Conservation (phyloP, 1,140 invertebrate genomes). For the Nilaparvata lugens region DNA sequence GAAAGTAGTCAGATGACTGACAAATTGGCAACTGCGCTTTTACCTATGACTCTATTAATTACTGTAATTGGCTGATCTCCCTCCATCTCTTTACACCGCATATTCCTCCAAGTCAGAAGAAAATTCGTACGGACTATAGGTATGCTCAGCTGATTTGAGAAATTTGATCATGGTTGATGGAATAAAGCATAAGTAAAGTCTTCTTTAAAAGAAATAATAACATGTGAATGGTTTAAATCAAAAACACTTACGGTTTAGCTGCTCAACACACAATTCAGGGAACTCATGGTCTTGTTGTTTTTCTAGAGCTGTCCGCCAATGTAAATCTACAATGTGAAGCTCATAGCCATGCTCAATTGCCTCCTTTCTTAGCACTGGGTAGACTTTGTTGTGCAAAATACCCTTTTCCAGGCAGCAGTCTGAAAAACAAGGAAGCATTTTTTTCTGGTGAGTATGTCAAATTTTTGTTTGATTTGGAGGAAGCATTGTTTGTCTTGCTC, state of each 20-base stretch:
- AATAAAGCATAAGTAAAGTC: neutral
- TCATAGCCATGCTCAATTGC: constrained; percentile 53
- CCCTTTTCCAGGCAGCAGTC: constrained; percentile 57
- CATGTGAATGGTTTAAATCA: neutral
- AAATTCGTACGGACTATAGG: too few species aligned
- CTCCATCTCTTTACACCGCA: too few species aligned
- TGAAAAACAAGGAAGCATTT: constrained; percentile 34
- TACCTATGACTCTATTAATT: too few species aligned
- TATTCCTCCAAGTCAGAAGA: too few species aligned
- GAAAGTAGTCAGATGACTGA: too few species aligned
- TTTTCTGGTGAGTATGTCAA: too few species aligned
- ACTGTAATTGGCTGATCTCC: too few species aligned
- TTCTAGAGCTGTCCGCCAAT: constrained; percentile 56
- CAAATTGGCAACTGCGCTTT: too few species aligned
- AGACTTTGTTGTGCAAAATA: constrained; percentile 51
- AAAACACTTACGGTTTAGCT: constrained; percentile 49
- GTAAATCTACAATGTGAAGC: constrained; percentile 56
- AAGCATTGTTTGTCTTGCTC: too few species aligned
- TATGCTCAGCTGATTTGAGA: too few species aligned
- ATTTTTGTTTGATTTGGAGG: too few species aligned
- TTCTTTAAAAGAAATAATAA: neutral
- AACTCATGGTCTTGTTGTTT: constrained; percentile 59
- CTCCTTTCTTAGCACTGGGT: constrained; percentile 46
- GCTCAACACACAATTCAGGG: constrained; percentile 61
- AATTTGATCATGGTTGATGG: too few species aligned